Evolutionary conservation across 1,140 invertebrate genomes (phyloP).

Genomic region (Andricus grossulariae): DNA sequence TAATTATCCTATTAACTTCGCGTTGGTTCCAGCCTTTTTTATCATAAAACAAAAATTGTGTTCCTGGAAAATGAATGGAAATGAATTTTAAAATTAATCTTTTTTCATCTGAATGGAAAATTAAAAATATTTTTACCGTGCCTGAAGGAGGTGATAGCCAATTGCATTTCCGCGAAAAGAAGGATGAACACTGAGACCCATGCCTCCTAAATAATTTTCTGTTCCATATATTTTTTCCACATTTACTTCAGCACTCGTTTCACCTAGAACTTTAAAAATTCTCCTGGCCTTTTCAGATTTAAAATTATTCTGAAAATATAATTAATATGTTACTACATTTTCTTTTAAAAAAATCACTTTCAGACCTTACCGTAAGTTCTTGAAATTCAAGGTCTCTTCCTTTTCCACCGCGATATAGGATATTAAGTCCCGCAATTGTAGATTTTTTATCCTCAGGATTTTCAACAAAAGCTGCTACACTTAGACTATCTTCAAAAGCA

Average conservation of each 20-base stretch:
- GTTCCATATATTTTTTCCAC: background rate
- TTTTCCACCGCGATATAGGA: background rate
- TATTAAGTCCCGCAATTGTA: conserved; percentile 1
- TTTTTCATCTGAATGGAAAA: no score
- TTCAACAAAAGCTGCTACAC: conserved; percentile 10
- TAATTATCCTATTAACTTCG: no score
- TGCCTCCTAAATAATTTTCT: background rate
- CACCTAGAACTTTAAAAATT: background rate
- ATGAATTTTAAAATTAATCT: no score
- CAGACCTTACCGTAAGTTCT: background rate
- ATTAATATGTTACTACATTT: no score
- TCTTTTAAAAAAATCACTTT: no score
- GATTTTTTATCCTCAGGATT: conserved; percentile 1
- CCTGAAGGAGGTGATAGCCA: conserved; percentile 8
- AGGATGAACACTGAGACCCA: conserved; percentile 4
- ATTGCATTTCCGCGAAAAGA: conserved; percentile 11
- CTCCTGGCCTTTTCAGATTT: background rate
- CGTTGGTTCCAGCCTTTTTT: no score
- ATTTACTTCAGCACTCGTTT: background rate
- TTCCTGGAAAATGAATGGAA: no score
- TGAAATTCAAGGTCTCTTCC: background rate
- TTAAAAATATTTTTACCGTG: background rate
- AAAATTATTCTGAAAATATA: background rate
- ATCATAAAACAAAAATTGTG: no score
- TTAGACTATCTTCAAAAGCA: background rate